Percentiles rank a stretch among this genome's conserved stretches.
Conservation (phyloP, 2,888 invertebrate species). For the Iphiclides podalirius region DNA sequence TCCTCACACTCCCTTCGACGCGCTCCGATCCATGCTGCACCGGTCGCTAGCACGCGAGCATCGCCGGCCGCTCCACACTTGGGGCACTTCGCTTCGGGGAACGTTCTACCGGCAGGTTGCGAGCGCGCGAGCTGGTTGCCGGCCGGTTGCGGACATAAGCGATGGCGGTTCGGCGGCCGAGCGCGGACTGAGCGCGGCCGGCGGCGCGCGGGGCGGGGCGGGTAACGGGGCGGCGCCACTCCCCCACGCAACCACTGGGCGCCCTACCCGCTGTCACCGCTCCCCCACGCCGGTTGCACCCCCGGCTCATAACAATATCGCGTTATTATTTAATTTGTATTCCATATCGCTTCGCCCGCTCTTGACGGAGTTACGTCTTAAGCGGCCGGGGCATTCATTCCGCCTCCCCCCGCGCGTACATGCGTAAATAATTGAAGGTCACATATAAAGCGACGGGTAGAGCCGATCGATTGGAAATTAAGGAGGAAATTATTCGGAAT, state of each 20-base stretch:
- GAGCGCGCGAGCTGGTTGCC: too few relatives aligned
- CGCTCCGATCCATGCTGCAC: background rate
- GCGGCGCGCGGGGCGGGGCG: conserved; percentile 45
- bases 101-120: too few relatives aligned
- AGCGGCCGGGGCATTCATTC: too few relatives aligned
- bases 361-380: conserved; percentile 32
- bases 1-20: conserved; percentile 32
- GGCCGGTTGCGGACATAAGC: conserved; percentile 33
- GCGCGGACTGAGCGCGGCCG: conserved; percentile 61
- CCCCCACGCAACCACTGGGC: conserved; percentile 58
- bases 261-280: conserved; percentile 68
- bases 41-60: background rate
- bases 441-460: too few relatives aligned
- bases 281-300: conserved; percentile 41
- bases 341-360: conserved; percentile 39
- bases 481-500: conserved; percentile 26
- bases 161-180: conserved; percentile 52
- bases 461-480: too few relatives aligned
- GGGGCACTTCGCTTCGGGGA: background rate
- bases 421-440: too few relatives aligned
- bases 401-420: too few relatives aligned
- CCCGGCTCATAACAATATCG: conserved; percentile 54
- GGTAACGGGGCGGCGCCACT: conserved; percentile 40
- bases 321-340: conserved; percentile 48
- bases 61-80: conserved; percentile 17